phyloP scores from a whole-genome alignment of 2,113 vertebrate genomes.

The Ptyas mucosa region DNA sequence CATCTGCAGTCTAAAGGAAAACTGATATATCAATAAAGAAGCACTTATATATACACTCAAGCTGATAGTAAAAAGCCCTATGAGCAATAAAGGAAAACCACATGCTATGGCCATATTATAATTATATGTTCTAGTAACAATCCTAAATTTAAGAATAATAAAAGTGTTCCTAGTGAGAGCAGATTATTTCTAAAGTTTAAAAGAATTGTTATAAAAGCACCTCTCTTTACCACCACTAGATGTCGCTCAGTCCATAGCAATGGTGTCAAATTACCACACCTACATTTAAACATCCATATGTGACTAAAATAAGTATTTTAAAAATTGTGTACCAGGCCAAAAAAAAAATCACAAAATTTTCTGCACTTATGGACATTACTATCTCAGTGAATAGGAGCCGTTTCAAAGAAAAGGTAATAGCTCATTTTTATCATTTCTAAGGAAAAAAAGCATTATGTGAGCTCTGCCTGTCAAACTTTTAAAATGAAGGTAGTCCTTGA shows the following conservation, averaged over 20 bases:
- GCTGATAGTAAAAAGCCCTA: background rate
- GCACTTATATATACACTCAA: background rate
- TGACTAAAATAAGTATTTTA: background rate
- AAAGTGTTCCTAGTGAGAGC: background rate
- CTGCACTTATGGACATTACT: background rate
- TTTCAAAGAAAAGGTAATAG: background rate
- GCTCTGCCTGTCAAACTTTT: background rate
- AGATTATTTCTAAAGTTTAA: background rate
- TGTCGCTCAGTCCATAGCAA: constrained; percentile 43
- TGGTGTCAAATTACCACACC: constrained; percentile 30
- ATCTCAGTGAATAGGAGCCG: too few relatives aligned
- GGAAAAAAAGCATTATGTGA: background rate
- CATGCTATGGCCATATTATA: background rate
- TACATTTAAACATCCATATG: background rate
- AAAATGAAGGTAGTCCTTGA: background rate
- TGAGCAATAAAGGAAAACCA: background rate
- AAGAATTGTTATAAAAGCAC: background rate
- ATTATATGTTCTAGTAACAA: background rate
- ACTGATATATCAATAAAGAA: background rate
- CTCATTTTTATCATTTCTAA: background rate
- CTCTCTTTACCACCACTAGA: constrained; percentile 49
- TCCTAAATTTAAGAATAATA: background rate
- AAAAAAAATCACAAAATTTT: background rate
- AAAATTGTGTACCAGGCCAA: background rate
- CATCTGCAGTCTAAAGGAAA: background rate